Base-by-base conservation (phyloP, 1,140 invertebrate species). In the Radopholus similis region DNA sequence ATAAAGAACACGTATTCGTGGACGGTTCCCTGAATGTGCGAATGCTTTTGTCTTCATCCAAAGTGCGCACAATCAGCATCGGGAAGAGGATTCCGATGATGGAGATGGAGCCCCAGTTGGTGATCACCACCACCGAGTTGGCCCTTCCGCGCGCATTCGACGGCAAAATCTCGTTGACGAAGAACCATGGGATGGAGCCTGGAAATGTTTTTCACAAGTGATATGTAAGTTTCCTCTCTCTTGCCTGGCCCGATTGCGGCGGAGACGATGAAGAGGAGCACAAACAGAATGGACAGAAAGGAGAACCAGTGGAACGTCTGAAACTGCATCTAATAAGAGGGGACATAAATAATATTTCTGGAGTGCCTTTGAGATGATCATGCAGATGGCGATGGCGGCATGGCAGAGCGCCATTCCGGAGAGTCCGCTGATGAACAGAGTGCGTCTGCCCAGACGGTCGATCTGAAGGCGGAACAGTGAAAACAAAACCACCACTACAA, bases 91-190 rank as follows among this genome's bases (percentile, higher is more conserved):
- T 92, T 77, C 93, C 94, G 77, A 98, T 94, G 66, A 94, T 85
- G 85, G 97, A 97, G 85, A 96, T 98, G 78, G 92, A 91, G 82
- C 93, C 88, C 95, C 95, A 98, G 87, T 98, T 98, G 84, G 95
- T 90, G 73, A 97, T 87, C 23, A 96, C 93, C 23, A 93, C 92
- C 73, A 98, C 92, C 73, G 93, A 94, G 90, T 97, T 97, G 71
- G 95, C 95, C 64, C 92, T 92, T 30, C 94, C 91, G 72, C 95
- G 86, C n/a, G 95, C 92, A 44, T 92, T 93, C 85, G 97, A 94
- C 8, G 93, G 91, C 85, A 99, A 98, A 40, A 98, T 87, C 84
- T 99, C 95, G 38, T 94, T 87, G 0, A 93, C 91, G 56, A 94
- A 87, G 85, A 96, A 91, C 93, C 92, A 95, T 1, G 93, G 92